Conservation (phyloP, 2,888 invertebrate species). For the Cacoxenus indagator region DNA sequence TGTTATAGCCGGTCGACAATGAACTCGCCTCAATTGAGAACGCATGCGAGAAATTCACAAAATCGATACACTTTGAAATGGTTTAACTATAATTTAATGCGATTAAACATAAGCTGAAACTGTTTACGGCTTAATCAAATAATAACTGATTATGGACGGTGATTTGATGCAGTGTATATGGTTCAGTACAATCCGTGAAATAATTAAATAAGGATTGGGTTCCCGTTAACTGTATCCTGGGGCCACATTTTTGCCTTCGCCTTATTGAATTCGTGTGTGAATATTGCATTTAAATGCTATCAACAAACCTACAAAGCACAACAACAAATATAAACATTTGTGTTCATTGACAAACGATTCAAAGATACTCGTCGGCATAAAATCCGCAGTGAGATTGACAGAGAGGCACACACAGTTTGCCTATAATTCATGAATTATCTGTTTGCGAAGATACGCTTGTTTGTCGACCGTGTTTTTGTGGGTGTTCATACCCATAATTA, state of each 20-base stretch:
- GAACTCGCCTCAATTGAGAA: not conserved
- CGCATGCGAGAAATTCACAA: too few relatives aligned
- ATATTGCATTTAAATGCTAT: not conserved
- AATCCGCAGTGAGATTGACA: not conserved
- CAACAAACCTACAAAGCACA: not conserved
- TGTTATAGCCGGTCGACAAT: not conserved
- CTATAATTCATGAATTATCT: not conserved
- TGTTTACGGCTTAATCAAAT: not conserved
- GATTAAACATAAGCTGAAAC: not conserved
- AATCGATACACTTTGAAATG: too few relatives aligned
- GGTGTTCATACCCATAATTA: not conserved
- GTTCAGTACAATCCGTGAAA: not conserved
- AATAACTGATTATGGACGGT: not conserved
- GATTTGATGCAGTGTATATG: not conserved
- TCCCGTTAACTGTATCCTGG: not conserved
- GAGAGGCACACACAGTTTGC: not conserved
- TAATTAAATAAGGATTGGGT: not conserved
- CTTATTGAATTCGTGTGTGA: not conserved
- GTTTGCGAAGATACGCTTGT: not conserved
- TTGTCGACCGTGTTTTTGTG: not conserved
- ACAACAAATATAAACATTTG: not conserved
- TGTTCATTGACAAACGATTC: not conserved
- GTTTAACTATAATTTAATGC: not conserved
- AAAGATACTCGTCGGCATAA: not conserved
- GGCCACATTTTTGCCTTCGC: not conserved